Percentiles rank a stretch among this genome's conserved stretches.
phyloP scores from a whole-genome alignment of 92 coral and sea anemone genomes.

The Isaurus tuberculatus region DNA sequence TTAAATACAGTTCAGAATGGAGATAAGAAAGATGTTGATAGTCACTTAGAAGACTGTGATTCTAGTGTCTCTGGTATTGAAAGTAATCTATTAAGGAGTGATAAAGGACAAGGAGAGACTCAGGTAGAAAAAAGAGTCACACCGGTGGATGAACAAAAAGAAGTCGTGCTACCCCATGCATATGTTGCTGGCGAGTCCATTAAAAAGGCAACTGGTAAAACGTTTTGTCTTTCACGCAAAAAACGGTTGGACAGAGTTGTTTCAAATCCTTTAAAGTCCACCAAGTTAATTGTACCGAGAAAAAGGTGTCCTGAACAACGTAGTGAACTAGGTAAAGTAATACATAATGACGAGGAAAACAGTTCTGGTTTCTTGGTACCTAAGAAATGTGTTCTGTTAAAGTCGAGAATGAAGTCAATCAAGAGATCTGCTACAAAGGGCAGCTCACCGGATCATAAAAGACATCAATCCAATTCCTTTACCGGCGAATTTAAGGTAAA shows the following conservation, averaged over 20 bases:
- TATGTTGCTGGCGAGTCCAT: conserved; percentile 29
- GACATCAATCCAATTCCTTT: conserved; percentile 56
- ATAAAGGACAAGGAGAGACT: not conserved
- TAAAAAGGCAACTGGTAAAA: conserved; percentile 40
- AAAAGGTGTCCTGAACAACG: conserved; percentile 30
- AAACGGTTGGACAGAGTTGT: conserved; percentile 26
- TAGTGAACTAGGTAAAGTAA: not conserved
- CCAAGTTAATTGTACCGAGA: conserved; percentile 11
- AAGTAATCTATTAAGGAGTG: not conserved
- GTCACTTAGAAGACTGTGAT: not conserved
- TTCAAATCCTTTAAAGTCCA: conserved; percentile 53
- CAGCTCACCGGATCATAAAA: conserved; percentile 69
- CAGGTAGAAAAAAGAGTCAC: not conserved
- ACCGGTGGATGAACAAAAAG: not conserved
- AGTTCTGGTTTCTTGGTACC: conserved; percentile 55
- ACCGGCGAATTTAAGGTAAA: conserved; percentile 10
- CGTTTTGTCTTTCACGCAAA: conserved; percentile 46
- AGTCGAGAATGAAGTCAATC: conserved; percentile 62
- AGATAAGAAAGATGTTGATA: not conserved
- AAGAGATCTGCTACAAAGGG: conserved; percentile 82
- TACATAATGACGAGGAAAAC: conserved; percentile 1
- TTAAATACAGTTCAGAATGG: not conserved
- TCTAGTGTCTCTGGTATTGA: not conserved
- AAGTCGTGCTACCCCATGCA: not conserved
- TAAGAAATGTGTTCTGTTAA: conserved; percentile 64